Base-by-base conservation (phyloP, 1,140 invertebrate species). In the Drosophila melanogaster region DNA sequence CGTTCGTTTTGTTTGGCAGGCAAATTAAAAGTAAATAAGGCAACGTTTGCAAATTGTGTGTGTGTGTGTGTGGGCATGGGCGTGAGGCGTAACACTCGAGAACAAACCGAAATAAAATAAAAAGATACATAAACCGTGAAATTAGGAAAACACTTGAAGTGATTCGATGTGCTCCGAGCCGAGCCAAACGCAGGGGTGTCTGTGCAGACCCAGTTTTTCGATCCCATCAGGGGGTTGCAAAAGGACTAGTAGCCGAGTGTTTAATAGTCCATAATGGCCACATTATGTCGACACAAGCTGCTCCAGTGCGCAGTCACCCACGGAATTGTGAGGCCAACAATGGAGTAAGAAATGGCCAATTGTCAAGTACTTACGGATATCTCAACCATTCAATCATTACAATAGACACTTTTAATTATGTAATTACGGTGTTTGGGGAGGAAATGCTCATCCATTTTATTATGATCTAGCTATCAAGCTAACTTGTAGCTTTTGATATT, bases 21-120 rank as follows among this genome's bases (percentile, higher is more conserved):
- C 83, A 87, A 87, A 87, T 87, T 81, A 87, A 89, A 89, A 87
- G 83, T 87, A 87, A 87, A 87, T 89, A 87, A 87, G 83, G 79
- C 79, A 83, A 61, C 37, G 46, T 51, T 57, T 30, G 53, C 60
- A 57, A 77, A 77, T 50, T 50, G 38, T 43, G 10, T 11, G 46
- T 15, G 26, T 1, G 0, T 30, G 26, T 30, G 7, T 30, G 26
- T 30, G 30, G 26, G 26, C 26, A 26, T 7, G 22, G 49, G 37
- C 15, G 22, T 10, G 8, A 22, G 11, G 26, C 12, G 24, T 7
- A 19, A 12, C 22, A 47, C 43, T 46, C 43, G 26, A 47, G 10
- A 11, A 19, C 22, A 50, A 64, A 38, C 26, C 8, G 14, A 60
- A 53, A 71, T 22, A 75, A 72, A 58, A 78, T 71, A 71, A 70